A percentile compares a stretch with the other conserved stretches of the same genome.
Conservation (phyloP, 2,888 invertebrate species). For the Oxycera nigricornis region DNA sequence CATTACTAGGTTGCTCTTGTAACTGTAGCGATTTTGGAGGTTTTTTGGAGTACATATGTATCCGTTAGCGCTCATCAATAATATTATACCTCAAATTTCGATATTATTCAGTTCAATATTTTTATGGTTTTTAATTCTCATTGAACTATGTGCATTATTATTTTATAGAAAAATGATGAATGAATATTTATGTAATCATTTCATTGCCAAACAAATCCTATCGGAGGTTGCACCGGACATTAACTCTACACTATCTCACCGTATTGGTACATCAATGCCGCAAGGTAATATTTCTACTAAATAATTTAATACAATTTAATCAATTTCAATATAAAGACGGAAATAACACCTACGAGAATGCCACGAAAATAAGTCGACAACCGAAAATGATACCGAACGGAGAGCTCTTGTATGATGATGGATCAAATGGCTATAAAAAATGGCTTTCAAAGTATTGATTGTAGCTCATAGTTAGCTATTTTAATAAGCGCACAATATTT, state of each 20-base stretch:
- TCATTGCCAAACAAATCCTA: constrained; percentile 75
- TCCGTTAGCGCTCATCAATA: too few relatives aligned
- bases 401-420: constrained; percentile 71
- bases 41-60: too few relatives aligned
- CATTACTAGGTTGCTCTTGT: too few relatives aligned
- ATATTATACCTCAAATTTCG: too few relatives aligned
- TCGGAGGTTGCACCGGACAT: constrained; percentile 64
- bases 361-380: not conserved
- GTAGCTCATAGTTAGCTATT: not conserved
- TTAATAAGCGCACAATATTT: constrained; percentile 41
- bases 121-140: too few relatives aligned
- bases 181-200: constrained; percentile 78
- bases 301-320: not conserved
- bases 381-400: constrained; percentile 58
- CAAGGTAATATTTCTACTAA: not conserved
- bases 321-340: not conserved
- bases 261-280: constrained; percentile 47
- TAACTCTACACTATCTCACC: constrained; percentile 46
- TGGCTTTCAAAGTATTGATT: constrained; percentile 73
- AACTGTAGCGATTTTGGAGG: too few relatives aligned
- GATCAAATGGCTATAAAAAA: constrained; percentile 75
- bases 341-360: not conserved
- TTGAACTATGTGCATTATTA: too few relatives aligned
- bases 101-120: too few relatives aligned
- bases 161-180: constrained; percentile 74